These are phyloP conservation scores for Nephrotoma appendiculata DNA, from an alignment of 2,888 invertebrate species.

Conservation along the genomic window DNA sequence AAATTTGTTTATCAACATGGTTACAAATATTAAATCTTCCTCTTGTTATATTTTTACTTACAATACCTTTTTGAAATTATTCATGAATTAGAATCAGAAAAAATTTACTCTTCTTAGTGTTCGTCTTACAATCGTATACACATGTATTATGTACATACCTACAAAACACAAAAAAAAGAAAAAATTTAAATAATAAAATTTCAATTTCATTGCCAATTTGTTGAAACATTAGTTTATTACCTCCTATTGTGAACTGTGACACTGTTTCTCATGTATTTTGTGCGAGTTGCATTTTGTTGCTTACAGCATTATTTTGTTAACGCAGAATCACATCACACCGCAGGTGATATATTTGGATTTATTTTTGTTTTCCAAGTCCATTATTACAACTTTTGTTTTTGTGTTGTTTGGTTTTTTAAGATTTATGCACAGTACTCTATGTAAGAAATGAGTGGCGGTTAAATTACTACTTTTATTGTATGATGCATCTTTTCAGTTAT, in stretches of 20 bases:
- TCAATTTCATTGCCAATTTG: constrained; percentile 4
- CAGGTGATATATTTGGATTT: constrained; percentile 1
- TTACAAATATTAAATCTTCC: neutral
- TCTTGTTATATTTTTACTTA: neutral
- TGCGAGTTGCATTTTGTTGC: neutral
- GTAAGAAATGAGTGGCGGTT: neutral
- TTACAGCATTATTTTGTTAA: neutral
- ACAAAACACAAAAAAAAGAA: neutral
- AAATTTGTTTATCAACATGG: neutral
- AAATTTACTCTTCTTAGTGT: neutral
- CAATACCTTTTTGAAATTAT: neutral
- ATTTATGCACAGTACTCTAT: neutral
- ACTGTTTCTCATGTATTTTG: neutral
- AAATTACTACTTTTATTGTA: neutral
- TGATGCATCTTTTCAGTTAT: neutral
- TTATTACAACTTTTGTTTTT: neutral
- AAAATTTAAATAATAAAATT: constrained; percentile 1
- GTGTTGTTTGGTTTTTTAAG: neutral
- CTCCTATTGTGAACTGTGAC: constrained; percentile 4
- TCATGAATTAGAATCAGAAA: neutral
- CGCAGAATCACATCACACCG: neutral
- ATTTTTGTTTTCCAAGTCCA: neutral
- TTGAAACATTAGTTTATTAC: constrained; percentile 3
- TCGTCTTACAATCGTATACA: neutral
- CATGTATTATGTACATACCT: neutral